Evolutionary conservation across 2,888 invertebrate species (phyloP).

Genomic region (Sminthurides aquaticus): DNA sequence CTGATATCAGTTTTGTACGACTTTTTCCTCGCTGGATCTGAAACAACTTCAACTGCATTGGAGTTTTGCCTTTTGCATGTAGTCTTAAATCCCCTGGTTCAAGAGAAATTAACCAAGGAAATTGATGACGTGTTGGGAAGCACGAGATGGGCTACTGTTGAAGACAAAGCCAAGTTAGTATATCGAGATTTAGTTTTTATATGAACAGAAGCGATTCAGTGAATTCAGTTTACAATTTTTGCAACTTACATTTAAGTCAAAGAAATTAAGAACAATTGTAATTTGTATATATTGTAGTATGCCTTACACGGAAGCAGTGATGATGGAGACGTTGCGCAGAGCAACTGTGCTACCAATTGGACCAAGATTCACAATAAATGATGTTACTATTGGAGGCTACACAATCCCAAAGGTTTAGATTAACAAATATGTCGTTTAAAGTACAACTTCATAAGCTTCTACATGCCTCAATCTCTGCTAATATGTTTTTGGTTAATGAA

Average conservation of each 20-base stretch:
- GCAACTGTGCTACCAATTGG: slow-evolving; percentile 13
- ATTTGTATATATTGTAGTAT: slow-evolving; percentile 12
- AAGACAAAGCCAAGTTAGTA: slow-evolving; percentile 13
- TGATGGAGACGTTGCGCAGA: slow-evolving; percentile 14
- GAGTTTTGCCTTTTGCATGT: slow-evolving; percentile 13
- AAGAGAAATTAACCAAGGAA: slow-evolving; percentile 6
- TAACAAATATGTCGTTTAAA: not conserved
- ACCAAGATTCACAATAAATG: not conserved
- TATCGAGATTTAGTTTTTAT: too few relatives aligned
- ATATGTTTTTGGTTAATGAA: not conserved
- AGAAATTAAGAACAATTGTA: not conserved
- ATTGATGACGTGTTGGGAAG: slow-evolving; percentile 7
- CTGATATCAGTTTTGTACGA: slow-evolving; percentile 18
- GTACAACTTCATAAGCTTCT: not conserved
- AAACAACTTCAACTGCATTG: slow-evolving; percentile 15
- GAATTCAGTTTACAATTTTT: not conserved
- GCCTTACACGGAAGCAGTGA: slow-evolving; percentile 20
- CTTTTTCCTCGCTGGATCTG: slow-evolving; percentile 19
- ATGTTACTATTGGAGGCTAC: not conserved
- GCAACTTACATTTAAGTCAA: not conserved
- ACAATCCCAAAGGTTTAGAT: slow-evolving; percentile 10
- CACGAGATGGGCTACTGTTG: slow-evolving; percentile 2
- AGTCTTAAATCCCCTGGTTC: slow-evolving; percentile 10
- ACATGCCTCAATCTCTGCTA: not conserved
- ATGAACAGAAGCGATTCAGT: too few relatives aligned